Evolutionary conservation across 1,140 invertebrate genomes (phyloP).

Genomic region (Calosoma granatense): DNA sequence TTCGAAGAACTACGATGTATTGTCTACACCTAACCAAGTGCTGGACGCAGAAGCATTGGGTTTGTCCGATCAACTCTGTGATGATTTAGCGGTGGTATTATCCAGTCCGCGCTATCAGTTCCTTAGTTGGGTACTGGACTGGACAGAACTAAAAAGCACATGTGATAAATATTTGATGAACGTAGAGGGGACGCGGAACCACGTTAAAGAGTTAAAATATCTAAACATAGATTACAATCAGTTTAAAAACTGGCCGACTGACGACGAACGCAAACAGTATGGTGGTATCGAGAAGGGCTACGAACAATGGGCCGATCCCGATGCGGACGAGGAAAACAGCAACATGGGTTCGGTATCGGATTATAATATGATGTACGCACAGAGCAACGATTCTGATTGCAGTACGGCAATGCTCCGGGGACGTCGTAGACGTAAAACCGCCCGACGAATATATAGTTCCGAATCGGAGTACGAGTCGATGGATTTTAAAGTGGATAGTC

Average conservation of each 20-base stretch:
- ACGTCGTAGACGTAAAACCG: background rate
- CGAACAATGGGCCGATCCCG: constrained; percentile 37
- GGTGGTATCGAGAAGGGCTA: constrained; percentile 49
- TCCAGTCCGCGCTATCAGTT: constrained; percentile 50
- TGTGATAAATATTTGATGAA: constrained; percentile 50
- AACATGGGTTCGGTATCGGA: constrained; percentile 10
- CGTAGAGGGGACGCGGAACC: constrained; percentile 45
- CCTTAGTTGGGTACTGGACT: constrained; percentile 49
- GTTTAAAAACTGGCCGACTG: constrained; percentile 41
- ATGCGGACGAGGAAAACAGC: constrained; percentile 11
- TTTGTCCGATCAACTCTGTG: constrained; percentile 44
- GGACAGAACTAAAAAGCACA: constrained; percentile 43
- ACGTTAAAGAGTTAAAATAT: constrained; percentile 50
- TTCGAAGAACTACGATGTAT: constrained; percentile 38
- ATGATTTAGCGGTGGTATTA: constrained; percentile 49
- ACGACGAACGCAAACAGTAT: constrained; percentile 30
- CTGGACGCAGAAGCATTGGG: constrained; percentile 42
- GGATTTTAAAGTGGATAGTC: constrained; percentile 23
- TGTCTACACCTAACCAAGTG: constrained; percentile 36
- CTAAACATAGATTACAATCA: constrained; percentile 54
- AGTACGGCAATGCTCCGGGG: background rate
- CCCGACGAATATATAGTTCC: background rate
- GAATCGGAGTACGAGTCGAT: background rate
- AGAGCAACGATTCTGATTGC: background rate
- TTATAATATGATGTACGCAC: background rate